Evolutionary conservation across 2,797 vertebrate genomes (phyloP).

Genomic region (Sebastes itinus): DNA sequence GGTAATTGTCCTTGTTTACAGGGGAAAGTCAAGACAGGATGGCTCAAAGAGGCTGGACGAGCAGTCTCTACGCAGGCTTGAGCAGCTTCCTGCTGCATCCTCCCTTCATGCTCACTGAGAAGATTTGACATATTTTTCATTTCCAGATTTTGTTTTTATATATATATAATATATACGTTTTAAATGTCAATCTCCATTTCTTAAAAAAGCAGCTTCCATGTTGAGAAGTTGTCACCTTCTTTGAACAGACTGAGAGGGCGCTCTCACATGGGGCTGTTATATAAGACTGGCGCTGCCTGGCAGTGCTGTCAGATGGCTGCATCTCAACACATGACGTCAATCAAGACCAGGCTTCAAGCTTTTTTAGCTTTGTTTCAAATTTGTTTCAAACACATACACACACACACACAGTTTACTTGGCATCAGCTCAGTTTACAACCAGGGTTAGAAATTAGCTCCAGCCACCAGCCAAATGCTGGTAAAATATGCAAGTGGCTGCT

Average conservation of each 20-base stretch:
- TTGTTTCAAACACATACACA: not conserved
- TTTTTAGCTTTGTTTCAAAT: conserved; percentile 37
- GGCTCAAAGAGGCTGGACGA: conserved; percentile 56
- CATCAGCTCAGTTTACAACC: conserved; percentile 15
- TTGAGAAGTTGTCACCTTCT: conserved; percentile 36
- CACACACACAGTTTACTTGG: not conserved
- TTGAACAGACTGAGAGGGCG: conserved; percentile 23
- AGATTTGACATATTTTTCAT: not conserved
- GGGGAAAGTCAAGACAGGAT: conserved; percentile 73
- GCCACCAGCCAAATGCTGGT: too few species aligned
- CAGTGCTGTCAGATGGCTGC: conserved; percentile 47
- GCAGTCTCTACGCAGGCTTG: conserved; percentile 19
- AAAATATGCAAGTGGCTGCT: too few species aligned
- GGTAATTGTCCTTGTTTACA: conserved; percentile 87
- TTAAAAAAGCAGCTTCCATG: conserved; percentile 2
- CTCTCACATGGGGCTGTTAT: conserved; percentile 34
- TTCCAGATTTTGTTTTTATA: not conserved
- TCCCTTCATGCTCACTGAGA: not conserved
- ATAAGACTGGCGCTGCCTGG: conserved; percentile 35
- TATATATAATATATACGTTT: not conserved
- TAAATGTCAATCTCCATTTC: not conserved
- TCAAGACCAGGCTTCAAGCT: conserved; percentile 24
- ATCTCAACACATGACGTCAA: conserved; percentile 40
- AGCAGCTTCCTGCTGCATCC: conserved; percentile 17
- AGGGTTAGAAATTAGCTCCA: too few species aligned